Evolutionary conservation across 2,888 invertebrate species (phyloP), one percentile per base, ranked within the genome.

Genomic region (Sphaerophoria rueppellii): DNA sequence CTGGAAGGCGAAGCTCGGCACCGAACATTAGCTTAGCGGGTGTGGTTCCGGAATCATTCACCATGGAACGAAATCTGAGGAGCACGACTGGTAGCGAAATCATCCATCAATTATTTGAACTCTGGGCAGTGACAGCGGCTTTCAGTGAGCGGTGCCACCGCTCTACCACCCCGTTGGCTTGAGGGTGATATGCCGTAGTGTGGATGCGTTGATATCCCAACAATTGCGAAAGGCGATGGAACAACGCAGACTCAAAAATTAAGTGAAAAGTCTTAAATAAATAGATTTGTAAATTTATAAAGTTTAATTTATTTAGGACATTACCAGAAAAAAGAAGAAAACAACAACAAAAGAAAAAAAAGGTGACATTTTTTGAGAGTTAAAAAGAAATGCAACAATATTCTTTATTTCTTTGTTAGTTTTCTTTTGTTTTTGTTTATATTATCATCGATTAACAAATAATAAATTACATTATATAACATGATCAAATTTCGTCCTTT

Each of bases 381-480:
- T 48, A 46, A 24, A 75, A 61, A 55, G 61, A 46, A 58, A 58
- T 16, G 6, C 16, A 9, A 58, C 32, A 73, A 67, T 37, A 63
- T 7, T 55, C 65, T 72, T 54, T 63, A 54, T 73, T 74, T 69
- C 35, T 69, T 34, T 37, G 40, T 6, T 55, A 55, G 34, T 37
- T 40, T 24, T 0, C 24, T 60, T 24, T 37, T 55, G n/a, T 58
- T 58, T 67, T 60, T 71, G 65, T 7, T 55, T 63, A 61, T 54
- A 61, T 58, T 72, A 76, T 74, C 70, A 78, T 70, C 79, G 55
- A 79, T 80, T 46, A 80, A 80, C 81, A 71, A 81, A 76, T 70
- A 85, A 85, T 85, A 77, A 85, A 81, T 77, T 70, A 83, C 83
- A 75, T 75, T 80, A 83, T 79, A 80, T 75, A 74, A 79, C 50